Evolutionary conservation across 2,113 vertebrate genomes (phyloP).

Genomic region (Calidris pugnax): DNA sequence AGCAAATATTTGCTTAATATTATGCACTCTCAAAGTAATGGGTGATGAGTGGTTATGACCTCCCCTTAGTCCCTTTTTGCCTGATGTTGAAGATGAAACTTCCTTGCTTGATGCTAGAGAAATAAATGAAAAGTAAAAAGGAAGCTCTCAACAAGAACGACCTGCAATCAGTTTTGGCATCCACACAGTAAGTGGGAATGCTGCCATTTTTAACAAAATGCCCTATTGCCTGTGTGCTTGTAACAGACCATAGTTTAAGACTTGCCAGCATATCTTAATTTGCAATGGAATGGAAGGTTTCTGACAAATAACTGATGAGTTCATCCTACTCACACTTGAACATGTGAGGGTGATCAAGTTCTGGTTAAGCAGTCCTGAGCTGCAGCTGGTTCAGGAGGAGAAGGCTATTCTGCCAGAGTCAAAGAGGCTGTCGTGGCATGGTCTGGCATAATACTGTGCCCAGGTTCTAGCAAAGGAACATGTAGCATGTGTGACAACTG

Average conservation of each 20-base stretch:
- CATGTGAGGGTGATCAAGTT: background rate
- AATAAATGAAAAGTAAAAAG: background rate
- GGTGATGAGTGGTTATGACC: background rate
- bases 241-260: background rate
- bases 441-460: background rate
- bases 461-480: background rate
- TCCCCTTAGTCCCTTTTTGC: background rate
- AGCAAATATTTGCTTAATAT: background rate
- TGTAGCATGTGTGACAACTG: background rate
- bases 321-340: background rate
- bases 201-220: background rate
- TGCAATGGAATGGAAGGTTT: background rate
- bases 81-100: background rate
- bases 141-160: background rate
- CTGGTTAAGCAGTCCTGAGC: background rate
- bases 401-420: background rate
- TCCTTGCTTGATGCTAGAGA: background rate
- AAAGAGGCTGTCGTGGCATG: background rate
- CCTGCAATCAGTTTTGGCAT: background rate
- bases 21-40: background rate
- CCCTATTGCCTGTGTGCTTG: background rate
- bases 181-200: background rate
- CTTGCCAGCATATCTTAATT: background rate
- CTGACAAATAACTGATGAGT: background rate
- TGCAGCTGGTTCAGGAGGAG: background rate